Conservation (phyloP, 2,797 vertebrate genomes). For the Lophotriccus pileatus region DNA sequence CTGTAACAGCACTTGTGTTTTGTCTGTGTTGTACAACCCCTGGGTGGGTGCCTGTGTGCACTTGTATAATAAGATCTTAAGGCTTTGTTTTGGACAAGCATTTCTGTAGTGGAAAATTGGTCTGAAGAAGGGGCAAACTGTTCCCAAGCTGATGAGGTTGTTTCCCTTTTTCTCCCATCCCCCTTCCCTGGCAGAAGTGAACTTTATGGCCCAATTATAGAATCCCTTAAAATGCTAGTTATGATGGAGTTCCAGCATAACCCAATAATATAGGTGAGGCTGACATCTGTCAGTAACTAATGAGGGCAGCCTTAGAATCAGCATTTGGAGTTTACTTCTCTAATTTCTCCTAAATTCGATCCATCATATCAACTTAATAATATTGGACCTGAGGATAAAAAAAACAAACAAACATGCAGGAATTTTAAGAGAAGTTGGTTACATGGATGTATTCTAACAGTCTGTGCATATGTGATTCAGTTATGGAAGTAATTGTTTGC, state of each 20-base stretch:
- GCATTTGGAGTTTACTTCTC: neutral
- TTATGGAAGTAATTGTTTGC: conserved; percentile 22
- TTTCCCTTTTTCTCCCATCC: neutral
- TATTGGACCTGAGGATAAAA: neutral
- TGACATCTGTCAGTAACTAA: conserved; percentile 63
- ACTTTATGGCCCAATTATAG: conserved; percentile 60
- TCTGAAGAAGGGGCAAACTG: neutral
- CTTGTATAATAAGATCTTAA: neutral
- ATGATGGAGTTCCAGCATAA: conserved; percentile 58
- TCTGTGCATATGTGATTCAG: neutral
- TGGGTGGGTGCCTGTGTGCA: neutral
- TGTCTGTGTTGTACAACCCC: neutral
- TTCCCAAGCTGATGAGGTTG: neutral
- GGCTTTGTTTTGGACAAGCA: neutral
- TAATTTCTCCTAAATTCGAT: neutral
- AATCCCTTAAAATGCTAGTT: conserved; percentile 58
- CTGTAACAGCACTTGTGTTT: neutral
- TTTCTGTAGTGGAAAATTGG: neutral
- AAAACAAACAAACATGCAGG: neutral
- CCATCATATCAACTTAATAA: neutral
- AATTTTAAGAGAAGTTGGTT: neutral
- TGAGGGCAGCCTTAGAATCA: conserved; percentile 10
- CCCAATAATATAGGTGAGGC: conserved; percentile 57
- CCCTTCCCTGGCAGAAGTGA: conserved; percentile 4
- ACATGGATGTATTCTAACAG: neutral